Percentiles rank a stretch among this genome's conserved stretches.
These are phyloP conservation scores for Sebastes ruberrimus DNA, from an alignment of 2,797 vertebrate genomes.

Conservation along the genomic window DNA sequence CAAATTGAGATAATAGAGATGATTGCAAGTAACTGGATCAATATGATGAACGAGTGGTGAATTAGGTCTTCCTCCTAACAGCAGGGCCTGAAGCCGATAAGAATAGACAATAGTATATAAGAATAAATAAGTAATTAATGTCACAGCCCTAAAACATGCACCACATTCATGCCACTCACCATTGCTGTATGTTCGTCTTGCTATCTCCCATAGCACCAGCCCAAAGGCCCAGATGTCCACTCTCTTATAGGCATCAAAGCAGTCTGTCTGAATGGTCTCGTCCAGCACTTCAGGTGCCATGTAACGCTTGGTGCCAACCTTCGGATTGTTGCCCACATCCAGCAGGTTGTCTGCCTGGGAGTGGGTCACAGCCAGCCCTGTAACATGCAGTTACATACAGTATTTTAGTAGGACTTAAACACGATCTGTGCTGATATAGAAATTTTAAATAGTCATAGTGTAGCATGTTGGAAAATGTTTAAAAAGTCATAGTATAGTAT, in stretches of 20 bases:
- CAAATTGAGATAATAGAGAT: neutral
- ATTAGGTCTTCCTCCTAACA: neutral
- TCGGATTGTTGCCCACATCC: conserved; percentile 87
- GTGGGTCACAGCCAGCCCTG: conserved; percentile 87
- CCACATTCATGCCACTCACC: conserved; percentile 66
- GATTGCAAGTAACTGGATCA: neutral
- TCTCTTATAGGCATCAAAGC: conserved; percentile 87
- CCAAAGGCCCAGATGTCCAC: conserved; percentile 90
- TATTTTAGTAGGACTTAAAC: neutral
- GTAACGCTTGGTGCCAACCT: conserved; percentile 88
- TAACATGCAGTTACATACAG: neutral
- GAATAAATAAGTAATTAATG: neutral
- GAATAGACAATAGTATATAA: neutral
- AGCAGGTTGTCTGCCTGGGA: conserved; percentile 86
- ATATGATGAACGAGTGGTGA: neutral
- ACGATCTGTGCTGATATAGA: neutral
- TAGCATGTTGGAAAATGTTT: neutral
- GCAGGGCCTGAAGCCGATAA: neutral
- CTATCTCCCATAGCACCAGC: conserved; percentile 87
- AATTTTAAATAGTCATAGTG: neutral
- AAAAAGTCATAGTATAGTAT: too few species aligned
- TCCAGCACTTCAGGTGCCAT: conserved; percentile 88
- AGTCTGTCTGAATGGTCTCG: conserved; percentile 86
- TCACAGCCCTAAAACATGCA: neutral
- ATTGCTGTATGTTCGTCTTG: conserved; percentile 85